Percentiles rank a stretch among this genome's conserved stretches.
phyloP scores from a whole-genome alignment of 2,797 vertebrate species.

The Enteromius anoplus region DNA sequence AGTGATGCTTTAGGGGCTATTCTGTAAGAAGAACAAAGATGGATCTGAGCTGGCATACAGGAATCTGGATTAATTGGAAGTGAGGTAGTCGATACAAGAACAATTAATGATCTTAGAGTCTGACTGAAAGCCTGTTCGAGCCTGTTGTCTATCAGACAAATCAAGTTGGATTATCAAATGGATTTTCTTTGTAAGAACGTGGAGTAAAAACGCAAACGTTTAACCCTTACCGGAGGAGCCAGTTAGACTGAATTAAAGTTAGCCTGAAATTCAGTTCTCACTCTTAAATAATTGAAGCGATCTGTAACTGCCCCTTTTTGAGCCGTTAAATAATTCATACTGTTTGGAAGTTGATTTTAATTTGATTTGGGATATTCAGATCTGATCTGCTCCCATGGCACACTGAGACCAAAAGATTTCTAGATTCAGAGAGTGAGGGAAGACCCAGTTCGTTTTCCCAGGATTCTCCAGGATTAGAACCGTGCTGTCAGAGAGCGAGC shows the following conservation, averaged over 20 bases:
- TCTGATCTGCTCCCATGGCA: slow-evolving; percentile 43
- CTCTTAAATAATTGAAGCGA: slow-evolving; percentile 62
- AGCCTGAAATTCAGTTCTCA: slow-evolving; percentile 54
- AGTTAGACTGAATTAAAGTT: slow-evolving; percentile 51
- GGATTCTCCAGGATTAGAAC: slow-evolving; percentile 61
- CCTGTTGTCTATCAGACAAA: slow-evolving; percentile 28
- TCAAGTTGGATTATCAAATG: background rate
- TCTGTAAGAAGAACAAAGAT: background rate
- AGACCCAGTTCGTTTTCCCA: slow-evolving; percentile 59
- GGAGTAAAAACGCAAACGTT: slow-evolving; percentile 19
- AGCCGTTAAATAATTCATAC: slow-evolving; percentile 63
- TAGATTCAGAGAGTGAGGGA: slow-evolving; percentile 23
- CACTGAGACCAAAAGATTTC: slow-evolving; percentile 16
- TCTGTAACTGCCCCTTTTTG: slow-evolving; percentile 58
- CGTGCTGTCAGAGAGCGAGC: slow-evolving; percentile 48
- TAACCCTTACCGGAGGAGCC: background rate
- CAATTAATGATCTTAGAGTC: background rate
- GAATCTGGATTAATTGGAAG: slow-evolving; percentile 25
- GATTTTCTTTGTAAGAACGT: slow-evolving; percentile 13
- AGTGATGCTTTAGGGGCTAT: background rate
- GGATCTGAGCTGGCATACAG: background rate
- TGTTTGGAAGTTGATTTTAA: slow-evolving; percentile 63
- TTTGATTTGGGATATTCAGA: slow-evolving; percentile 64
- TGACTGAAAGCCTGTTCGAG: slow-evolving; percentile 3
- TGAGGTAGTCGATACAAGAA: slow-evolving; percentile 8